Conservation (phyloP, 35 echinoderm and acorn worm species). For the Apostichopus japonicus region DNA sequence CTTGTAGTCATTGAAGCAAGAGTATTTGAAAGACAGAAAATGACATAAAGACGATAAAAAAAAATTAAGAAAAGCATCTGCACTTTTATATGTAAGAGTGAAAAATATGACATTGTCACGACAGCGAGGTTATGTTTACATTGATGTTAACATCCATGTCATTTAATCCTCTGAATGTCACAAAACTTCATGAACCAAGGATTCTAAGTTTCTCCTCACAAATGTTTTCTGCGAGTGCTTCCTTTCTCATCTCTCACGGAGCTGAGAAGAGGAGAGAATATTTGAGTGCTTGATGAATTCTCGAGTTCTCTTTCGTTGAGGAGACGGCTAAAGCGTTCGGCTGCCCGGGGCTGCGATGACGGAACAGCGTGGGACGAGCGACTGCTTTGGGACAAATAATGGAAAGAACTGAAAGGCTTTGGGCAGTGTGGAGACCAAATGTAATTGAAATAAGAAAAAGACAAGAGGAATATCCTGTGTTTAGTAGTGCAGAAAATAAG, state of each 20-base stretch:
- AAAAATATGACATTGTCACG: too few relatives aligned
- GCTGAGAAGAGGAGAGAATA: background rate
- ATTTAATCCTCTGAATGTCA: too few relatives aligned
- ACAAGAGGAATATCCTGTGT: background rate
- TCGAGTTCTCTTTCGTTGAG: background rate
- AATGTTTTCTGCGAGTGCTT: background rate
- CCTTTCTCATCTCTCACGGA: background rate
- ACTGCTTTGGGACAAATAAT: background rate
- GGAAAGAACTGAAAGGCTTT: background rate
- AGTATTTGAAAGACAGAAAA: too few relatives aligned
- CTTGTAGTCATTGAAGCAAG: too few relatives aligned
- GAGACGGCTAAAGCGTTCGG: background rate
- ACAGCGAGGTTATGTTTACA: too few relatives aligned
- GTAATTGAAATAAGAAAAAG: background rate
- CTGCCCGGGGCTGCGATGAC: background rate
- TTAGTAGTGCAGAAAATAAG: too few relatives aligned
- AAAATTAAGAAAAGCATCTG: too few relatives aligned
- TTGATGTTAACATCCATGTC: too few relatives aligned
- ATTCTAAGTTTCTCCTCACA: too few relatives aligned
- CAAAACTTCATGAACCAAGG: too few relatives aligned
- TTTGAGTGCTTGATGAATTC: background rate
- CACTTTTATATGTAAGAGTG: too few relatives aligned
- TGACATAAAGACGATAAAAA: too few relatives aligned
- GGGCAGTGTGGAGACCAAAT: background rate
- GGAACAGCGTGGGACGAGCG: background rate